A percentile compares a stretch with the other conserved stretches of the same genome.
Conservation (phyloP, 2,113 vertebrate genomes). For the Calyptommatus sinebrachiatus region DNA sequence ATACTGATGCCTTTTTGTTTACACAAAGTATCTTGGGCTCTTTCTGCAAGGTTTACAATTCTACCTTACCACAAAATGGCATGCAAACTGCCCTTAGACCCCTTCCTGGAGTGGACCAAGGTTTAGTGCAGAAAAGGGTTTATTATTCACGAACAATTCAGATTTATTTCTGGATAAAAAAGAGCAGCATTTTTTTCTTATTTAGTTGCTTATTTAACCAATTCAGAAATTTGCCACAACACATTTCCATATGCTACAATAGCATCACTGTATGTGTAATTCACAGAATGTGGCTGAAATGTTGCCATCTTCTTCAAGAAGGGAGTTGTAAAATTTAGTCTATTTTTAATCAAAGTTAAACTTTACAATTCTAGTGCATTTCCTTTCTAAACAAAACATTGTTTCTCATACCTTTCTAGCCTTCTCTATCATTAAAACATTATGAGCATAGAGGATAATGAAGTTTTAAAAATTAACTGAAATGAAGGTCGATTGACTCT, state of each 20-base stretch:
- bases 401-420: neutral
- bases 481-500: constrained; percentile 20
- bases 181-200: no score
- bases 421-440: neutral
- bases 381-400: neutral
- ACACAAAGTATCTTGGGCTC: no score
- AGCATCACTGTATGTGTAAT: constrained; percentile 35
- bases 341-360: constrained; percentile 44
- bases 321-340: constrained; percentile 1
- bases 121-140: no score
- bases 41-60: no score
- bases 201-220: constrained; percentile 16
- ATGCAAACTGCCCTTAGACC: no score
- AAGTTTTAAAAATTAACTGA: constrained; percentile 15
- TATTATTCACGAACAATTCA: no score
- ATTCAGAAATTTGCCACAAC: constrained; percentile 39
- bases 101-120: no score
- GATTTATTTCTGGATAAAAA: no score
- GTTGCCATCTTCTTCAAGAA: neutral
- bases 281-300: neutral
- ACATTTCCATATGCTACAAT: constrained; percentile 24
- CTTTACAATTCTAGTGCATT: constrained; percentile 42
- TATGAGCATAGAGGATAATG: neutral
- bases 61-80: no score
- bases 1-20: neutral